Evolutionary conservation across 2,113 vertebrate species (phyloP).

Genomic region (Oryzias woworae): DNA sequence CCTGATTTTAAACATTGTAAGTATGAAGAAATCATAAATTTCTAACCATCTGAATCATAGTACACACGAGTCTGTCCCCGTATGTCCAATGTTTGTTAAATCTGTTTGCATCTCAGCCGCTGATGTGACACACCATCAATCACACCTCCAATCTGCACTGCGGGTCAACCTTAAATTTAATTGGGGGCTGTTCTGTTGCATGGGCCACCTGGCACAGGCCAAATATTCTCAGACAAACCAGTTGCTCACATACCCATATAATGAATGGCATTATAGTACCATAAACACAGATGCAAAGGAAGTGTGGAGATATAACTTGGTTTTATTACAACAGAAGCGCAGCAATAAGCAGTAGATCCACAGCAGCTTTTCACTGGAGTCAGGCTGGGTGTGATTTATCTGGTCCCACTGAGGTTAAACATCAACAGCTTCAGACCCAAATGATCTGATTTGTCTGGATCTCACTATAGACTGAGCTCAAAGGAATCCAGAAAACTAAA

Average conservation of each 20-base stretch:
- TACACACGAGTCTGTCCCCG: no score
- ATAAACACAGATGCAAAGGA: conserved; percentile 69
- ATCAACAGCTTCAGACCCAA: conserved; percentile 32
- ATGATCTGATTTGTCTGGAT: conserved; percentile 66
- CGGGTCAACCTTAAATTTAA: conserved; percentile 35
- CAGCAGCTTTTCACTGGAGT: conserved; percentile 39
- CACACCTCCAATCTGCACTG: conserved; percentile 45
- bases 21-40: not conserved
- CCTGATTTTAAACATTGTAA: conserved; percentile 21
- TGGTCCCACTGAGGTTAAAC: conserved; percentile 46
- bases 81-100: no score
- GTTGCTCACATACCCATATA: conserved; percentile 58
- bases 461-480: conserved; percentile 50
- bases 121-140: conserved; percentile 51
- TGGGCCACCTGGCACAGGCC: conserved; percentile 68
- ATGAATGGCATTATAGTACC: conserved; percentile 55
- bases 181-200: conserved; percentile 44
- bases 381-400: conserved; percentile 72
- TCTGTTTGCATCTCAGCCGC: no score
- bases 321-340: conserved; percentile 55
- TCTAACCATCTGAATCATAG: no score
- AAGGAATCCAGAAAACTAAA: not conserved
- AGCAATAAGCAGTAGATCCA: conserved; percentile 27
- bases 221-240: conserved; percentile 60
- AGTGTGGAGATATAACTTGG: conserved; percentile 57